Evolutionary conservation across 2,113 vertebrate genomes (phyloP), one percentile per base, ranked within the genome.

Genomic region (Passer domesticus): DNA sequence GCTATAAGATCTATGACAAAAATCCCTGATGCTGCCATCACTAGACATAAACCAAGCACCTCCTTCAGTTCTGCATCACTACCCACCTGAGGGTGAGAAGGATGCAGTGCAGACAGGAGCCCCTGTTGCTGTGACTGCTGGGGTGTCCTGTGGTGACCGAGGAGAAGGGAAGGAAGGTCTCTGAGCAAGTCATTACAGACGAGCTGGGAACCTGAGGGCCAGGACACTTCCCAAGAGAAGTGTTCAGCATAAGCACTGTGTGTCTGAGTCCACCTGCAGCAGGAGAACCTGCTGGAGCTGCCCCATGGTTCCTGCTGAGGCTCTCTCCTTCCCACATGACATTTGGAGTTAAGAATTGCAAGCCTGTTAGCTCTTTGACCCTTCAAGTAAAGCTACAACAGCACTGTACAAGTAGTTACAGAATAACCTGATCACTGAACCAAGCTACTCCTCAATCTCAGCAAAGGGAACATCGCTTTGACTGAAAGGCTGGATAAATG

Each of bases 371-470:
- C 72, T 81, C 83, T 94, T 66, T 92, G 86, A 85, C 82, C 92
- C 90, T 79, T 76, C 59, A 35, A 63, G 64, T 37, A 83, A 89
- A 35, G 47, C 84, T 60, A 66, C 23, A 27, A 75, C 7, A 3
- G 43, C 9, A 7, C 72, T 35, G 30, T 19, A 50, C 67, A 58
- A 46, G 78, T 92, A 82, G 95, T 97, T 97, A 97, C 73, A 97
- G 90, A 94, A 87, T 97, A 97, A 97, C 89, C 56, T 59, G 95
- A 80, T 43, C 92, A 80, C 62, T 91, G 90, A 96, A 94, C 76
- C 95, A 96, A 91, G 44, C 73, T 87, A 76, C 70, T 90, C 55
- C 82, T 84, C 86, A 31, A 91, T 63, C 59, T 82, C 53, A 84
- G 47, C 56, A 81, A 92, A 82, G 58, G 50, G 72, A 93, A 75